phyloP scores from a whole-genome alignment of 2,113 vertebrate species.

The Hemichromis elongatus region DNA sequence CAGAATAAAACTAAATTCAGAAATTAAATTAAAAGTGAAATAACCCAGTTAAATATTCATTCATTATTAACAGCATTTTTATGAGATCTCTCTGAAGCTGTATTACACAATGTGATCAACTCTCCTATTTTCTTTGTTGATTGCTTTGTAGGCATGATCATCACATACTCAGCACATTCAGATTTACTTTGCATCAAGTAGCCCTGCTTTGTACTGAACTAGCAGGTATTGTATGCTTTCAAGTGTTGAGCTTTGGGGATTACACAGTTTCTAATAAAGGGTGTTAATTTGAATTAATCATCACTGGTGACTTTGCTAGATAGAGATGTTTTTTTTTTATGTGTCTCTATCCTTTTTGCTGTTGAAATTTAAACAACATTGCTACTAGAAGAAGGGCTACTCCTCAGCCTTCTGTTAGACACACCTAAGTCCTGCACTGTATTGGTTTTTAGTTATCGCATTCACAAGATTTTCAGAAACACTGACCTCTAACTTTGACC shows the following conservation, averaged over 20 bases:
- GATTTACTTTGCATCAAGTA: not conserved
- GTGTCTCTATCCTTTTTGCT: not conserved
- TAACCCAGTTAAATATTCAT: not conserved
- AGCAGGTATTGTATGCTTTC: not conserved
- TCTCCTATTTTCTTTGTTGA: not conserved
- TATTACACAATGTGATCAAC: not conserved
- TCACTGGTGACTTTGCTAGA: not conserved
- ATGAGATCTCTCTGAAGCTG: not conserved
- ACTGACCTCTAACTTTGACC: not conserved
- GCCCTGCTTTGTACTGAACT: not conserved
- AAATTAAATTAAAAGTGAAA: not conserved
- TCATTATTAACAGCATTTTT: not conserved
- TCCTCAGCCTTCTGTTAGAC: not conserved
- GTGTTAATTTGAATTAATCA: not conserved
- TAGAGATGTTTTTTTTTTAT: not conserved
- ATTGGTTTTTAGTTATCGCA: not conserved
- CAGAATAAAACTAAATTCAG: not conserved
- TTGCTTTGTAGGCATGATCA: not conserved
- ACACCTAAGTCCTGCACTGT: not conserved
- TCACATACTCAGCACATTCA: not conserved
- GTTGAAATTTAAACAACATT: constrained; percentile 9
- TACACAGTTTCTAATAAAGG: not conserved
- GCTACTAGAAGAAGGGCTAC: not conserved
- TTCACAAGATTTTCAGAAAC: not conserved
- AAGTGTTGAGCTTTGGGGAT: not conserved